phyloP scores from a whole-genome alignment of 2,797 vertebrate species.

The Cossypha dichroa region DNA sequence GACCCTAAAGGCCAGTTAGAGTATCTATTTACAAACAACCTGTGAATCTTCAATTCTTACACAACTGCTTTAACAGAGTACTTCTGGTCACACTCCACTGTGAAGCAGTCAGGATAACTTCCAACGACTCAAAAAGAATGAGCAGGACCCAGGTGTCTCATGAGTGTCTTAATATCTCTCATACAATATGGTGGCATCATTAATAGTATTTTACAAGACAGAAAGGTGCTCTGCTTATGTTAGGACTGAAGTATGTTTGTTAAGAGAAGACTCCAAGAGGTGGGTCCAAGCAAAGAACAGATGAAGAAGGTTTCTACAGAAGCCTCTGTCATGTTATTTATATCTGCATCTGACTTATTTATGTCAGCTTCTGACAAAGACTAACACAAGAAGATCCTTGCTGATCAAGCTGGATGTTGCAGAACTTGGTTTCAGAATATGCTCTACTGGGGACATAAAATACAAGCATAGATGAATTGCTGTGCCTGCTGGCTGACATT shows the following conservation, averaged over 20 bases:
- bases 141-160: not conserved
- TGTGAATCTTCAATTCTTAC: not conserved
- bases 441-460: not conserved
- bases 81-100: not conserved
- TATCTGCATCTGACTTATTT: too few species aligned
- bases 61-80: not conserved
- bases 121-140: not conserved
- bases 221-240: not conserved
- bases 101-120: not conserved
- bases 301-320: not conserved
- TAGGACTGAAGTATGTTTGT: not conserved
- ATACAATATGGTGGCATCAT: not conserved
- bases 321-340: not conserved
- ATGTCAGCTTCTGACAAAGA: not conserved
- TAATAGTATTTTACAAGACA: not conserved
- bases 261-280: not conserved
- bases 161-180: not conserved
- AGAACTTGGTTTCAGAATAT: not conserved
- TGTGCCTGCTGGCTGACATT: not conserved
- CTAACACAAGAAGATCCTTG: not conserved
- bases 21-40: not conserved
- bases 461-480: not conserved
- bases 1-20: not conserved
- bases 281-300: not conserved
- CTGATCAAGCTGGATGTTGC: not conserved